Evolutionary conservation across 2,113 vertebrate species (phyloP).

Genomic region (Engraulis encrasicolus): DNA sequence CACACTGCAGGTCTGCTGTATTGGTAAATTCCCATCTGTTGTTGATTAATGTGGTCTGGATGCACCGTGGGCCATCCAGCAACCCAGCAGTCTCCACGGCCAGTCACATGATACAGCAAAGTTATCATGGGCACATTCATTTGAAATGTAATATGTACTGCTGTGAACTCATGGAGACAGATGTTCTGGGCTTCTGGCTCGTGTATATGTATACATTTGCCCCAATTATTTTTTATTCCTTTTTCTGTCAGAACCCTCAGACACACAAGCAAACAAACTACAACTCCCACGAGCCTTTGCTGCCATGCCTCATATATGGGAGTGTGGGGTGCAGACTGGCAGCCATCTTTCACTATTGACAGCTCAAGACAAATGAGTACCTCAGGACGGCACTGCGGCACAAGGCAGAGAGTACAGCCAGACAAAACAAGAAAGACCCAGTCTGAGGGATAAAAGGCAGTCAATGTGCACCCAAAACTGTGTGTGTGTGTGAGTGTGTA

Average conservation of each 20-base stretch:
- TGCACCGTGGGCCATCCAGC: neutral
- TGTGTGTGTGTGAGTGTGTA: neutral
- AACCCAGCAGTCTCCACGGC: neutral
- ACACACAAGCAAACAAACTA: slow-evolving; percentile 22
- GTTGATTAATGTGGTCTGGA: neutral
- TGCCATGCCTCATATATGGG: neutral
- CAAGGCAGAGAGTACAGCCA: neutral
- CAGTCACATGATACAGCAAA: neutral
- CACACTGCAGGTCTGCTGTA: neutral
- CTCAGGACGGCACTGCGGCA: neutral
- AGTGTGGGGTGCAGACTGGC: neutral
- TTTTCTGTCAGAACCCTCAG: slow-evolving; percentile 45
- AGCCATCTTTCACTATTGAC: neutral
- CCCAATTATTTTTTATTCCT: slow-evolving; percentile 48
- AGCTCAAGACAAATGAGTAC: slow-evolving; percentile 10
- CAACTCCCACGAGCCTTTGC: neutral
- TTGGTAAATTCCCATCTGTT: slow-evolving; percentile 9
- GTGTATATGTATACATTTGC: slow-evolving; percentile 11
- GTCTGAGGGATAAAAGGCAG: neutral
- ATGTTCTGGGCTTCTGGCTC: neutral
- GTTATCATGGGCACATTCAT: neutral
- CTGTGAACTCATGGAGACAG: neutral
- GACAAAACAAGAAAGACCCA: neutral
- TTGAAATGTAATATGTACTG: neutral
- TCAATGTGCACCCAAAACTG: neutral